Evolutionary conservation across 2,113 vertebrate species (phyloP), one percentile per base, ranked within the genome.

Genomic region (Mus pahari): DNA sequence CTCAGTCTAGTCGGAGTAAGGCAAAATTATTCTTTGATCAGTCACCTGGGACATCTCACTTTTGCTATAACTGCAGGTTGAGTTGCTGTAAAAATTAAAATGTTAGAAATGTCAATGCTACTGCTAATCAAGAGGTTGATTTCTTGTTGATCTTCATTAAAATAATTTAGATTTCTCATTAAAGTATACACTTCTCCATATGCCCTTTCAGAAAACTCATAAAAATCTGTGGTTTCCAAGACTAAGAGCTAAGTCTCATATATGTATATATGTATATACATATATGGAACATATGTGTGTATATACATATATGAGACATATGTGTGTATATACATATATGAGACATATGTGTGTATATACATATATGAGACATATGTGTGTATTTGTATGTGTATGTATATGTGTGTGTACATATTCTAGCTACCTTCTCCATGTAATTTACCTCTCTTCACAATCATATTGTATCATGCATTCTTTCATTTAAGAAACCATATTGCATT

Each of bases 131-230:
- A 95, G 26, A 95, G 62, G 12, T 10, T 86, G 66, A 96, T 92
- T 91, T 89, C 20, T 90, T 73, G 86, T 42, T 92, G 58, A 90
- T 66, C 77, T 89, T 66, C 24, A 96, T 64, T 64, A 89, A 96
- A 92, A 92, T 82, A 92, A 82, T 93, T 86, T 92, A 92, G 2
- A 86, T 88, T 94, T 96, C 39, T 90, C 31, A 89, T 92, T 81
- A 81, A 0, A 89, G 74, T 90, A 70, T 84, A 82, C 16, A 22
- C 2, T 68, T 70, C 39, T 68, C 68, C 48, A 8, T 50, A 75
- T 70, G 28, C 3, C 12, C 3, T 91, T 96, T 89, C 45, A 96
- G 24, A 39, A 92, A 92, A 86, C 26, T 4, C 16, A 75, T 58
- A 93, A 89, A 90, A 86, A 1, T 8, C 45, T 50, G 9, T 45